Percentiles rank a stretch among this genome's conserved stretches.
Evolutionary conservation across 1,140 invertebrate genomes (phyloP).

Genomic region (Heliconius himera): DNA sequence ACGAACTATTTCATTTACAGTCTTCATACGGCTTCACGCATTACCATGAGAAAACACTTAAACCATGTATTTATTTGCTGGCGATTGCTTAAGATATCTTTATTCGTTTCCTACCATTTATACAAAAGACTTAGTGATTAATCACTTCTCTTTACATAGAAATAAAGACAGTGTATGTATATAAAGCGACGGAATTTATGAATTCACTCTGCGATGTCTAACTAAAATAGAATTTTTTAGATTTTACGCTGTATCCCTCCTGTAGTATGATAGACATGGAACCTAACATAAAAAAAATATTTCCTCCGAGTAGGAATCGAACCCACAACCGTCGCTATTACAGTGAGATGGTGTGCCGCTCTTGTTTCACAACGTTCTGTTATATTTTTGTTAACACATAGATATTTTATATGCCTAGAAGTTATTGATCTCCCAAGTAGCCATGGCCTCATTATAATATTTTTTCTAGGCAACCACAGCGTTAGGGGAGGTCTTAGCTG

Average conservation of each 20-base stretch:
- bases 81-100: not conserved
- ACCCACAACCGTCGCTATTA: too few species aligned
- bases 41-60: conserved; percentile 2
- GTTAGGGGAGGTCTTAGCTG: conserved; percentile 65
- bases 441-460: too few species aligned
- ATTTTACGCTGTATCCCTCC: not conserved
- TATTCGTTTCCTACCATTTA: too few species aligned
- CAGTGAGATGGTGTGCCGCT: too few species aligned
- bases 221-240: not conserved
- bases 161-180: not conserved
- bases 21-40: conserved; percentile 9
- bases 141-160: not conserved
- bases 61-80: not conserved
- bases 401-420: too few species aligned
- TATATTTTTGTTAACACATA: too few species aligned
- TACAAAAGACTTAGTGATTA: not conserved
- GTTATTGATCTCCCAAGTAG: too few species aligned
- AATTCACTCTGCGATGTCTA: not conserved
- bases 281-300: too few species aligned
- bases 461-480: conserved; percentile 65
- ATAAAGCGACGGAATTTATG: too few species aligned
- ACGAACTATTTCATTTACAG: conserved; percentile 2
- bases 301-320: too few species aligned
- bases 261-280: too few species aligned
- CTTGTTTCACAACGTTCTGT: too few species aligned